A percentile compares a stretch with the other conserved stretches of the same genome.
These are phyloP conservation scores for Corythornis madagascariensis DNA, from an alignment of 2,113 vertebrate species.

Conservation along the genomic window DNA sequence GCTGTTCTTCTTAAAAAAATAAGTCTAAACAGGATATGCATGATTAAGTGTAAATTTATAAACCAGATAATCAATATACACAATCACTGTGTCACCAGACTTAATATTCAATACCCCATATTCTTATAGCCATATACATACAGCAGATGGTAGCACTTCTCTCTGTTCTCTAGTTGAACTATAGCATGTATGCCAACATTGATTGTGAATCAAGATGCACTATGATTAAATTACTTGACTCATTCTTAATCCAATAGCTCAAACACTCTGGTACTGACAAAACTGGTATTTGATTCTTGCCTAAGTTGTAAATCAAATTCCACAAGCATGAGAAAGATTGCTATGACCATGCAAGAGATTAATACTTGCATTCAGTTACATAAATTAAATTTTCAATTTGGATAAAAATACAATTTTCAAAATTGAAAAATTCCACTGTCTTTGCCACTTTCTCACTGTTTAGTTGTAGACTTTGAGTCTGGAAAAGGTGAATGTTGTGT, in stretches of 20 bases:
- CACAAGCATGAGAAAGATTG: not conserved
- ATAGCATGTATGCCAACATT: not conserved
- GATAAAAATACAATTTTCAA: not conserved
- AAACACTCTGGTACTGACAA: not conserved
- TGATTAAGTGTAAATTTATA: not conserved
- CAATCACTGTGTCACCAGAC: not conserved
- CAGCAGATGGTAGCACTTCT: not conserved
- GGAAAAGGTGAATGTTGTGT: not conserved
- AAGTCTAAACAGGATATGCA: not conserved
- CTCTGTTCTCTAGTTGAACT: not conserved
- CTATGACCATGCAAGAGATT: not conserved
- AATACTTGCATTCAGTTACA: not conserved
- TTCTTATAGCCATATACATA: not conserved
- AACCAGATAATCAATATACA: not conserved
- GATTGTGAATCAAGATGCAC: not conserved
- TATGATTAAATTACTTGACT: slow-evolving; percentile 11
- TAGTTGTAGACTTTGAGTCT: not conserved
- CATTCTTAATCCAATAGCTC: slow-evolving; percentile 7
- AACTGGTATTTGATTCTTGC: not conserved
- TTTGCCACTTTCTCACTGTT: not conserved
- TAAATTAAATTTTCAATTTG: not conserved
- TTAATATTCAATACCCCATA: not conserved
- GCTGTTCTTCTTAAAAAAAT: not conserved
- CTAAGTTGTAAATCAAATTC: not conserved
- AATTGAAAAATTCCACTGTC: not conserved